Evolutionary conservation across 2,113 vertebrate genomes (phyloP).

Genomic region (Chitala chitala): DNA sequence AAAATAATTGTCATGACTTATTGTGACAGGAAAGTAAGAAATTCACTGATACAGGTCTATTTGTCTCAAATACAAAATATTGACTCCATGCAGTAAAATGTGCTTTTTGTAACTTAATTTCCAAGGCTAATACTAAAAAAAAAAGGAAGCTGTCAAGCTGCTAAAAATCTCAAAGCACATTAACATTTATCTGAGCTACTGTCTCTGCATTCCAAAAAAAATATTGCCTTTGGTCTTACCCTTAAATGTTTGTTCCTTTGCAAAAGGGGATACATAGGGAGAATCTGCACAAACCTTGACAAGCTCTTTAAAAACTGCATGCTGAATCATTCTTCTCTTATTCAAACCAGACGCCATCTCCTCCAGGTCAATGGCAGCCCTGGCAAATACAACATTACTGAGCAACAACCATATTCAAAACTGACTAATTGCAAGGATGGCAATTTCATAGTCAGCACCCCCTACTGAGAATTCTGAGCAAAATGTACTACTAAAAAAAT

Average conservation of each 20-base stretch:
- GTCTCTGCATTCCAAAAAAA: too few species aligned
- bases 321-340: conserved; percentile 99
- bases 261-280: not conserved
- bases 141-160: too few species aligned
- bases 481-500: not conserved
- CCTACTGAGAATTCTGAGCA: not conserved
- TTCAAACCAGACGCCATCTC: conserved; percentile 98
- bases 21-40: not conserved
- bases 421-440: not conserved
- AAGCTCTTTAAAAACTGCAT: conserved; percentile 96
- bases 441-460: not conserved
- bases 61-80: too few species aligned
- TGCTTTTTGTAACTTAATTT: too few species aligned
- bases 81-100: too few species aligned
- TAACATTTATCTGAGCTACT: too few species aligned
- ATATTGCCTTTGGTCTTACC: too few species aligned
- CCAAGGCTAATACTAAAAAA: not conserved
- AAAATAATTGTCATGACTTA: too few species aligned
- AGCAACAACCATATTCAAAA: too few species aligned
- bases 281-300: conserved; percentile 76
- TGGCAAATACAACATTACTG: conserved; percentile 40
- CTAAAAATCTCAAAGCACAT: too few species aligned
- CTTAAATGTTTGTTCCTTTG: too few species aligned
- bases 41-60: too few species aligned
- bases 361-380: conserved; percentile 95